Conservation (phyloP, 2,113 vertebrate genomes). For the Muntiacus muntjak region DNA sequence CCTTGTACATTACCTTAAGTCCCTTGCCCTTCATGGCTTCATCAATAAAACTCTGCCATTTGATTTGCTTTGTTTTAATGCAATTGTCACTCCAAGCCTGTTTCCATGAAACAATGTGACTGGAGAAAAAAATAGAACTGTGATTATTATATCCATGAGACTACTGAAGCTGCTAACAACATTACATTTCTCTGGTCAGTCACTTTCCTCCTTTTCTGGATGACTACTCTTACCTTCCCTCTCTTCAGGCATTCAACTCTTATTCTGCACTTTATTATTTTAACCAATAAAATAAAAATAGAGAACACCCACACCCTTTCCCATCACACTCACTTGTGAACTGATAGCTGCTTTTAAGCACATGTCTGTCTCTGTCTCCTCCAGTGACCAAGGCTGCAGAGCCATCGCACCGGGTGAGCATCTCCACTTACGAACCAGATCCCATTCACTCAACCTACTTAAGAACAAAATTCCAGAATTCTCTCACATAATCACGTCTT, state of each 20-base stretch:
- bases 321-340: neutral
- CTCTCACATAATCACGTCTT: neutral
- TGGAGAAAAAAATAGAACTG: neutral
- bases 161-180: neutral
- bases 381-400: neutral
- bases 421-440: neutral
- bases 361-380: neutral
- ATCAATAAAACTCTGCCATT: neutral
- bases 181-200: neutral
- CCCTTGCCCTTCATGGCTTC: neutral
- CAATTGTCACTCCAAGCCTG: neutral
- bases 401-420: fast-evolving
- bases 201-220: neutral
- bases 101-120: neutral
- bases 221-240: neutral
- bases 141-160: too few relatives aligned
- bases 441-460: neutral
- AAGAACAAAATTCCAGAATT: neutral
- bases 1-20: neutral
- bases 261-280: neutral
- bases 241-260: neutral
- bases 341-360: neutral
- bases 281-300: neutral
- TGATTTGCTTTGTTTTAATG: neutral
- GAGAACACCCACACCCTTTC: neutral